Evolutionary conservation across 2,113 vertebrate genomes (phyloP).

Genomic region (Rynchops niger): DNA sequence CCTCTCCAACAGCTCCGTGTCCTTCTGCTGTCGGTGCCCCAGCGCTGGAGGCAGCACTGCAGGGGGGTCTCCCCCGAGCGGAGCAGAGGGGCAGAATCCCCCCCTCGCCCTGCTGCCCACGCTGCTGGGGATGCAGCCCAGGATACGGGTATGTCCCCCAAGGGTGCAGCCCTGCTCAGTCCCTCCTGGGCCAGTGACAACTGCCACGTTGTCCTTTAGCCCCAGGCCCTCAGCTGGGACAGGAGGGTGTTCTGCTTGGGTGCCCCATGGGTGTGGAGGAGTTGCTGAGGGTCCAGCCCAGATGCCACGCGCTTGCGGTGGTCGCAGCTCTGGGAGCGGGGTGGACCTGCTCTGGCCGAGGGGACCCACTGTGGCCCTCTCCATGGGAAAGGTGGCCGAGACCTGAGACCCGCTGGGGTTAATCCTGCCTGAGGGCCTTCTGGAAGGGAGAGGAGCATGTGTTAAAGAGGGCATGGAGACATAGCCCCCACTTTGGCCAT

Average conservation of each 20-base stretch:
- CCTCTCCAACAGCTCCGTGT: too few relatives aligned
- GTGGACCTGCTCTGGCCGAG: not conserved
- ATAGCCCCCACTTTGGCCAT: accelerated
- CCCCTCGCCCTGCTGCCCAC: not conserved
- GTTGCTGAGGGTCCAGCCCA: not conserved
- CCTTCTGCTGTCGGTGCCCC: too few relatives aligned
- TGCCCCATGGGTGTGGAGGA: not conserved
- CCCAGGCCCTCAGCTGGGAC: too few relatives aligned
- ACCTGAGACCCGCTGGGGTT: not conserved
- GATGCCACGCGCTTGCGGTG: accelerated
- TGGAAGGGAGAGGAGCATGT: not conserved
- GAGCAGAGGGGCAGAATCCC: too few relatives aligned
- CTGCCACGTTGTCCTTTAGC: accelerated
- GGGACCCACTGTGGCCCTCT: not conserved
- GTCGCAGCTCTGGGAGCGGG: not conserved
- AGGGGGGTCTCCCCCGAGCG: too few relatives aligned
- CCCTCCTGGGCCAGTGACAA: not conserved
- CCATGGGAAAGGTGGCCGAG: not conserved
- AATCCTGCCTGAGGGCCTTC: not conserved
- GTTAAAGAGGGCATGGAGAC: not conserved
- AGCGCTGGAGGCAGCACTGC: too few relatives aligned
- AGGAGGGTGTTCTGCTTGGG: accelerated
- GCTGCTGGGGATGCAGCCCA: not conserved
- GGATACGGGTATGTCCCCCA: not conserved
- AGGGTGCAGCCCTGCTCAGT: not conserved